Evolutionary conservation across 2,113 vertebrate genomes (phyloP), one percentile per base, ranked within the genome.

Genomic region (Entosphenus tridentatus): DNA sequence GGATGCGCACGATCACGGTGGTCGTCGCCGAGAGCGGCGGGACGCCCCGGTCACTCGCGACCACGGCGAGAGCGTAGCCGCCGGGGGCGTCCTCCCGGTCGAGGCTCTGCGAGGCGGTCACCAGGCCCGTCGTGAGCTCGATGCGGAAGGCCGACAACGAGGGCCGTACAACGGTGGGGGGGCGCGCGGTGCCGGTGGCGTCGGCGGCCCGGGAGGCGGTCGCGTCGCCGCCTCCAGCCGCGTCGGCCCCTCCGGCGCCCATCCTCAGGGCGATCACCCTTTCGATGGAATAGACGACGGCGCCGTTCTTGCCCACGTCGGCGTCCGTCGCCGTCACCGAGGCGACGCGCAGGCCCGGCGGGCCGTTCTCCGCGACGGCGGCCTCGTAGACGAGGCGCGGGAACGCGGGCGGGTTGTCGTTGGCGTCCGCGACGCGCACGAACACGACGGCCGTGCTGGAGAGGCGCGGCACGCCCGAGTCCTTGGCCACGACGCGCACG

Each of bases 331-430:
- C 90, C 0, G 90, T 96, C 79, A 98, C 96, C 59, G 96, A 86
- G 72, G 90, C 95, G 70, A 98, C 96, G 81, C 96, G 96, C 72
- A 92, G 96, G 80, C 96, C 96, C 79, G 91, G 78, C 56, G 95
- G 95, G 75, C 96, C 92, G 77, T 96, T 96, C 83, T 98, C 95
- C 14, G 95, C 96, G 75, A 98, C 84, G 75, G 89, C 93, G 80
- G 96, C 95, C 75, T 98, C 90, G 74, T 96, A 96, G 78, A 96
- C 96, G 80, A 89, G 85, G 81, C 96, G 85, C 82, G 96, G 92
- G 77, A 98, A 95, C 77, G 93, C 95, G 2, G 95, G 95, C 72
- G 92, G 88, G 78, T 98, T 98, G 80, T 98, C 95, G 2, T 98
- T 98, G 67, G 96, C 92, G 78, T 98, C 95, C 57, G 95, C 96